Percentiles rank a stretch among this genome's conserved stretches.
phyloP scores from a whole-genome alignment of 2,797 vertebrate genomes.

The Pseudotriccus pelzelni region DNA sequence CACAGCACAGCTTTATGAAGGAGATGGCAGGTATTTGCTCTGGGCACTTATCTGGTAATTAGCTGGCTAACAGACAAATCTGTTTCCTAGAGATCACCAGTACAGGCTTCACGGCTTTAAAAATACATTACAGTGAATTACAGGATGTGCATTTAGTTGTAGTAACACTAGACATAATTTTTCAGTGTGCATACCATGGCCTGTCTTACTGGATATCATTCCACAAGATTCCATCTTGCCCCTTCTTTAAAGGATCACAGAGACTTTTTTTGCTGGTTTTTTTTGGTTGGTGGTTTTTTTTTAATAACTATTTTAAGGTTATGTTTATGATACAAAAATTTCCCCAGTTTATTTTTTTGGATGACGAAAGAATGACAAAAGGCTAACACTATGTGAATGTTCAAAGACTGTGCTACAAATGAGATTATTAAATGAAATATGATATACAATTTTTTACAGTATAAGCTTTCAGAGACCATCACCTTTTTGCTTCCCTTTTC shows the following conservation, averaged over 20 bases:
- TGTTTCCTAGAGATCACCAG: slow-evolving; percentile 1
- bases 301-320: not conserved
- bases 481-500: slow-evolving; percentile 21
- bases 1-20: not conserved
- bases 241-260: not conserved
- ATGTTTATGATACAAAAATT: not conserved
- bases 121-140: slow-evolving; percentile 24
- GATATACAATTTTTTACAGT: not conserved
- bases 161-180: not conserved
- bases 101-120: not conserved
- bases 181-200: not conserved
- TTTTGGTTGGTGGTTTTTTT: accelerated
- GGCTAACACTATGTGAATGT: not conserved
- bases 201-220: not conserved
- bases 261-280: not conserved
- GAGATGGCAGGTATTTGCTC: slow-evolving; percentile 36
- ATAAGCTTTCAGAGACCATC: not conserved
- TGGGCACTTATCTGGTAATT: slow-evolving; percentile 31
- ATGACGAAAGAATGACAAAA: not conserved
- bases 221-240: not conserved
- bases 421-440: not conserved
- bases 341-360: not conserved
- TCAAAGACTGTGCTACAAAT: not conserved
- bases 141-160: not conserved
- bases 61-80: slow-evolving; percentile 23